Conservation (phyloP, 2,888 invertebrate genomes). For the Spicauda simplicius region DNA sequence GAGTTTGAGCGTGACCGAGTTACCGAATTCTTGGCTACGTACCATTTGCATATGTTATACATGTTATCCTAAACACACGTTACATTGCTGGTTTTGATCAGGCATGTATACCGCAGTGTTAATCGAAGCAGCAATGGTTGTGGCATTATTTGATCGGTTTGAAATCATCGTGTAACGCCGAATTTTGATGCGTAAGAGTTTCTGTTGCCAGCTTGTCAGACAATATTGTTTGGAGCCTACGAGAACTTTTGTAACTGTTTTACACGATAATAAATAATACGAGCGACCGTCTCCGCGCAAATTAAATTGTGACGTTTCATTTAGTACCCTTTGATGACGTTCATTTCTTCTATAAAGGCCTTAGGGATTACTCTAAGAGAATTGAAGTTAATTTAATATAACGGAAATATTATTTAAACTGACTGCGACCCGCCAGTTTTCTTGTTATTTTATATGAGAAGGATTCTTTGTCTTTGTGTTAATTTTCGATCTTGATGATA, state of each 20-base stretch:
- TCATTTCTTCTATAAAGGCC: conserved; percentile 8
- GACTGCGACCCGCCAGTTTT: neutral
- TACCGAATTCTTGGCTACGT: conserved; percentile 37
- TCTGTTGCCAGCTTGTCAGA: conserved; percentile 41
- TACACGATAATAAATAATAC: conserved; percentile 40
- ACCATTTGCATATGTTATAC: conserved; percentile 3
- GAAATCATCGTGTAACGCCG: neutral
- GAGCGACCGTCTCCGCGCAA: conserved; percentile 30
- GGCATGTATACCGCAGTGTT: too few relatives aligned
- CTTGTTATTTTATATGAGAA: neutral
- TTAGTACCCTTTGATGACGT: conserved; percentile 30
- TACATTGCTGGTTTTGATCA: conserved; percentile 28
- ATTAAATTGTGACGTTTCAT: conserved; percentile 36
- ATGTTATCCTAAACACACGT: neutral
- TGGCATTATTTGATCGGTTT: too few relatives aligned
- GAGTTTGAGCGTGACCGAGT: conserved; percentile 39
- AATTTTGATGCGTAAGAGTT: conserved; percentile 23
- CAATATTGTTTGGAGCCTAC: conserved; percentile 39
- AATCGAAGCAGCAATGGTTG: conserved; percentile 30
- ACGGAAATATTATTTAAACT: conserved; percentile 4
- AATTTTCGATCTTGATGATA: neutral
- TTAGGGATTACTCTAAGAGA: conserved; percentile 7
- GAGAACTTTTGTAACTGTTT: conserved; percentile 41
- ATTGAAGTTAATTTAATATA: conserved; percentile 8
- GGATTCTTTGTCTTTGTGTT: neutral